A percentile compares a stretch with the other conserved stretches of the same genome.
Conservation (phyloP, 1,140 invertebrate genomes). For the Myzus persicae region DNA sequence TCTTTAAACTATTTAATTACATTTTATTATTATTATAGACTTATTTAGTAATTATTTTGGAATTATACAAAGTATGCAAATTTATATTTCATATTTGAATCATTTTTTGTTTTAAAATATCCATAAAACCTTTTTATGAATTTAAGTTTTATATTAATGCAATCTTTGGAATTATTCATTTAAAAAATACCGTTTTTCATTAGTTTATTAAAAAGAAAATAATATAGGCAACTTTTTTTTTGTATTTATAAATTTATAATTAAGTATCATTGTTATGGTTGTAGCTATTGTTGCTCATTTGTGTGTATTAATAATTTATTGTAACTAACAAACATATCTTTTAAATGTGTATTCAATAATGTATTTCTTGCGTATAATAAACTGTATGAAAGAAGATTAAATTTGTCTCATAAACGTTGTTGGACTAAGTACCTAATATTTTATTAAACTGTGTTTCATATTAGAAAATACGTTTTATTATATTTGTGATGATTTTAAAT, state of each 20-base stretch:
- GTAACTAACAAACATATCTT: background rate
- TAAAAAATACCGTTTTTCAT: background rate
- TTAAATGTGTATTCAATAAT: background rate
- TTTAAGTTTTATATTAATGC: background rate
- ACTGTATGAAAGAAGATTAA: background rate
- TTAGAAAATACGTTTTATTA: background rate
- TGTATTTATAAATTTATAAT: background rate
- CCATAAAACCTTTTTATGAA: background rate
- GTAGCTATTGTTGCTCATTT: background rate
- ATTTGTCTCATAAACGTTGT: background rate
- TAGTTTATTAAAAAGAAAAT: background rate
- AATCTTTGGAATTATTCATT: background rate
- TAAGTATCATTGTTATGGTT: background rate
- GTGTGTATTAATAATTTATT: background rate
- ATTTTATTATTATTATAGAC: background rate
- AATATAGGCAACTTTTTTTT: background rate
- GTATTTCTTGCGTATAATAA: background rate
- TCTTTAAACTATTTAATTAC: background rate
- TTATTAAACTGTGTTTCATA: background rate
- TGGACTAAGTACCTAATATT: background rate
- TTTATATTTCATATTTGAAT: background rate
- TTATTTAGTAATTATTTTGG: background rate
- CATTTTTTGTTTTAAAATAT: background rate
- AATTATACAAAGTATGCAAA: background rate
- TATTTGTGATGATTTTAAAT: background rate